These are phyloP conservation scores for Nilaparvata lugens DNA, from an alignment of 1,140 invertebrate genomes.

Conservation along the genomic window DNA sequence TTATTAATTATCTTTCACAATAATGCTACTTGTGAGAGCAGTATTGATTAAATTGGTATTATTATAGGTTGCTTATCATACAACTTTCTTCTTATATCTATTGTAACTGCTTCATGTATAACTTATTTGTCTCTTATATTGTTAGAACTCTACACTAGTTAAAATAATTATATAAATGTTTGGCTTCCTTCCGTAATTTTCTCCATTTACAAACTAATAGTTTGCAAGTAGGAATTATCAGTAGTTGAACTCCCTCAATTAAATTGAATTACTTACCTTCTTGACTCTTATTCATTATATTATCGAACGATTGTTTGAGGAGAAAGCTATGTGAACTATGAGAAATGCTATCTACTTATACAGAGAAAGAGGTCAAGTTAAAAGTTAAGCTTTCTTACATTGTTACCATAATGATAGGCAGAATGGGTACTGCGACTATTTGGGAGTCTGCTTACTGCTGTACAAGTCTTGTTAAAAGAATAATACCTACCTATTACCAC, in stretches of 20 bases:
- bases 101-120: conserved; percentile 20
- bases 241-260: conserved; percentile 5
- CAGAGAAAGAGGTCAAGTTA: conserved; percentile 14
- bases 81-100: conserved; percentile 10
- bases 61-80: conserved; percentile 14
- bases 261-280: conserved; percentile 20
- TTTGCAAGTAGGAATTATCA: background rate
- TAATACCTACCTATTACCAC: background rate
- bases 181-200: conserved; percentile 19
- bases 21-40: background rate
- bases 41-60: background rate
- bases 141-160: conserved; percentile 12
- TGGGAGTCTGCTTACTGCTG: background rate
- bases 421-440: background rate
- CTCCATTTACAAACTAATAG: conserved; percentile 15
- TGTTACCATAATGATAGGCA: conserved; percentile 22
- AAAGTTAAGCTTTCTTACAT: conserved; percentile 21
- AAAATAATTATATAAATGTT: conserved; percentile 21
- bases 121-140: conserved; percentile 14
- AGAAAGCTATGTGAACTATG: conserved; percentile 8
- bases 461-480: too few relatives aligned
- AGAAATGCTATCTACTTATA: conserved; percentile 16
- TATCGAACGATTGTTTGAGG: background rate
- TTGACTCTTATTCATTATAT: conserved; percentile 10
- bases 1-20: conserved; percentile 1